Evolutionary conservation across 2,888 invertebrate species (phyloP).

Genomic region (Melangyna quadrimaculata): DNA sequence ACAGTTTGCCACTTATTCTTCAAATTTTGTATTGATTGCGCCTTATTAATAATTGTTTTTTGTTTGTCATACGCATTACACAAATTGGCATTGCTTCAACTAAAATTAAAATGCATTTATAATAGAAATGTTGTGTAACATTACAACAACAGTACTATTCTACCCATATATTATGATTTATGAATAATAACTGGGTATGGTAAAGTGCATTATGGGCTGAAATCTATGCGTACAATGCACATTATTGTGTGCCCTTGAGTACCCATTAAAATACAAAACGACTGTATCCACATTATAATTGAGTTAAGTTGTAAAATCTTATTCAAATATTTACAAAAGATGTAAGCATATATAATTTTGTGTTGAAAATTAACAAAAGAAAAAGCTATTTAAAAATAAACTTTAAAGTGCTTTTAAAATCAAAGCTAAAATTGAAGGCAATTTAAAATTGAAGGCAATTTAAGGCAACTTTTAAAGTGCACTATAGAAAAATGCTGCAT

Average conservation of each 20-base stretch:
- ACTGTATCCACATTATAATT: not conserved
- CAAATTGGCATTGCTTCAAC: not conserved
- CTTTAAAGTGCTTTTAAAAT: not conserved
- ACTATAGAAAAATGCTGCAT: not conserved
- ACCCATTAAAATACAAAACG: not conserved
- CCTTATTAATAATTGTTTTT: not conserved
- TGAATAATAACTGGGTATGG: not conserved
- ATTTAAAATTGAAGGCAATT: conserved; percentile 18
- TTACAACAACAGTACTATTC: not conserved
- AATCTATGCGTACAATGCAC: too few relatives aligned
- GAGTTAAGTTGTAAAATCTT: not conserved
- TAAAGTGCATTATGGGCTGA: not conserved
- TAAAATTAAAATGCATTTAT: not conserved
- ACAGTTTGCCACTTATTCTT: not conserved
- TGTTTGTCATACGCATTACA: not conserved
- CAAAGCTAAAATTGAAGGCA: not conserved
- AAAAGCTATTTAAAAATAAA: not conserved
- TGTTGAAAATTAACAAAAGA: not conserved
- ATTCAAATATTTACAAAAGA: conserved; percentile 6
- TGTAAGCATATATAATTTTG: conserved; percentile 18
- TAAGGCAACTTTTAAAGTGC: conserved; percentile 18
- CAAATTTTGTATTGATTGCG: not conserved
- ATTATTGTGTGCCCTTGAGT: not conserved
- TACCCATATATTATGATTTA: not conserved
- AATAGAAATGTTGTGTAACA: conserved; percentile 3